Percentiles rank a stretch among this genome's conserved stretches.
phyloP scores from a whole-genome alignment of 2,113 vertebrate species.

The Lophius piscatorius region DNA sequence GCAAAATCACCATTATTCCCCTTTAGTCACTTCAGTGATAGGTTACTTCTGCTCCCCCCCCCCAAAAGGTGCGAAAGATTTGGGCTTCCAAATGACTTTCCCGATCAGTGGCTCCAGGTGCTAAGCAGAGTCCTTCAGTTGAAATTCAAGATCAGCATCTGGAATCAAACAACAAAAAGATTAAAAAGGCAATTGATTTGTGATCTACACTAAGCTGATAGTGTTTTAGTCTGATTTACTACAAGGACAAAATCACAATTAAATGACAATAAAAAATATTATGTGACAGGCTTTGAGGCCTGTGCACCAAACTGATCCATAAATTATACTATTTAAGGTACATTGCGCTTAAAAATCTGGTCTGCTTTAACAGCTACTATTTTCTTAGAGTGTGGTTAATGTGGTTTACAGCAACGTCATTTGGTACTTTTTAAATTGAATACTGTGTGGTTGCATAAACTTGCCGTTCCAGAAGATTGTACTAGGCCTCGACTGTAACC shows the following conservation, averaged over 20 bases:
- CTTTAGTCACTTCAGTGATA: conserved; percentile 99
- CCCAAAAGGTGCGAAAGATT: conserved; percentile 82
- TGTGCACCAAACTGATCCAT: conserved; percentile 1
- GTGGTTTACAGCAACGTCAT: too few species aligned
- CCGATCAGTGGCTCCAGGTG: conserved; percentile 81
- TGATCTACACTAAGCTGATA: neutral
- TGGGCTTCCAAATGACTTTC: conserved; percentile 76
- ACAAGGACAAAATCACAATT: neutral
- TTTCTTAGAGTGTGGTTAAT: too few species aligned
- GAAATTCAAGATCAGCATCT: conserved; percentile 93
- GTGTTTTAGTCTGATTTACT: accelerated
- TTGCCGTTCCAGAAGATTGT: neutral
- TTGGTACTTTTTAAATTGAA: too few species aligned
- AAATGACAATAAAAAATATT: conserved; percentile 4
- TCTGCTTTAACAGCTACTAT: too few species aligned
- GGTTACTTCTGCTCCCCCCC: conserved; percentile 91
- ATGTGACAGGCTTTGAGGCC: conserved; percentile 47
- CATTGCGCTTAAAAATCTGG: too few species aligned
- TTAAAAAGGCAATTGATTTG: neutral
- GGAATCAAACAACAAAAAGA: conserved; percentile 35
- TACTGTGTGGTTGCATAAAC: conserved; percentile 9
- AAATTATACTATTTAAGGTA: neutral
- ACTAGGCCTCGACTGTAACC: conserved; percentile 37
- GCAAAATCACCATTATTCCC: conserved; percentile 99
- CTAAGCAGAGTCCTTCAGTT: conserved; percentile 80